A percentile compares a stretch with the other conserved stretches of the same genome.
Conservation (phyloP, 2,888 invertebrate species). For the Neoascia interrupta region DNA sequence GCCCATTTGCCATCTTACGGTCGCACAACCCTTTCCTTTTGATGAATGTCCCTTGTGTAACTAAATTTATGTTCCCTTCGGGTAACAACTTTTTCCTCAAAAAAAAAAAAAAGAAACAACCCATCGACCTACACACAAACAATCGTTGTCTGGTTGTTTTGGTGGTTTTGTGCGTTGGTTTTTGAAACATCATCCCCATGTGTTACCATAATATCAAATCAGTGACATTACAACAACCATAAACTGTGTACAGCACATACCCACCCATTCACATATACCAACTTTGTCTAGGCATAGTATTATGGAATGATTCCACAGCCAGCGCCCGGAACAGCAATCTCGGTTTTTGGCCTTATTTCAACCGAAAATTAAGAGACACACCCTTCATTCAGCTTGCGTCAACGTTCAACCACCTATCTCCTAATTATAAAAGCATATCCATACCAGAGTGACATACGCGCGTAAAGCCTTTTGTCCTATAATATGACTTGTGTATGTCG, state of each 20-base stretch:
- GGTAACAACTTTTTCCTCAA: no score
- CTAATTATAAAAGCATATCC: conserved; percentile 58
- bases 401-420: conserved; percentile 35
- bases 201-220: conserved; percentile 64
- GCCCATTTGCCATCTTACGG: conserved; percentile 38
- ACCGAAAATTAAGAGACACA: conserved; percentile 60
- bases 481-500: conserved; percentile 35
- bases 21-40: conserved; percentile 54
- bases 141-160: no score
- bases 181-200: conserved; percentile 58
- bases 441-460: conserved; percentile 29
- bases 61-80: conserved; percentile 55
- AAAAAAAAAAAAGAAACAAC: no score
- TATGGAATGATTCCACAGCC: no score
- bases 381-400: conserved; percentile 34
- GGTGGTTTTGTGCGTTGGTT: conserved; percentile 55
- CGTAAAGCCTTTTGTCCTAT: conserved; percentile 37
- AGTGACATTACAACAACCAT: conserved; percentile 51
- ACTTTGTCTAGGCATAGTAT: no score
- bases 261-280: no score
- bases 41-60: conserved; percentile 61
- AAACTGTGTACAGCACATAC: no score
- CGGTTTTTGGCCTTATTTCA: conserved; percentile 40
- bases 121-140: no score
- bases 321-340: no score